Evolutionary conservation across 2,797 vertebrate species (phyloP), one percentile per base, ranked within the genome.

Genomic region (Yasuhikotakia modesta): DNA sequence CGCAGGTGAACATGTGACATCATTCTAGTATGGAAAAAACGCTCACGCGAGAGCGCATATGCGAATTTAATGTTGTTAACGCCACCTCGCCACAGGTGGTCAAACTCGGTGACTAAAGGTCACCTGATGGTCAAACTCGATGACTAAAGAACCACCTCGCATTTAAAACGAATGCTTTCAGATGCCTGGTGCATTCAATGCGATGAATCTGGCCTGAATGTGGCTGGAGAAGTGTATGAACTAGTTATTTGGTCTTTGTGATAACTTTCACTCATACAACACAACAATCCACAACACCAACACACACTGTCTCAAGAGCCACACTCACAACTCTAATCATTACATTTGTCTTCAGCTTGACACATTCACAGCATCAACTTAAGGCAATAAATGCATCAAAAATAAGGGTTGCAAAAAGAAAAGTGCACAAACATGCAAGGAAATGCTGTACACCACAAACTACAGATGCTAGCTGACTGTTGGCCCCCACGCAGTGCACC

Each of bases 321-420:
- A 69, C 63, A 5, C 75, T 70, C 46, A 72, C 46, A 77, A 17
- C 12, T 10, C 8, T 43, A 43, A 71, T 60, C 11, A 17, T 65
- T 64, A 52, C 39, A 67, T 53, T 55, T 63, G 14, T 27, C 45
- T 24, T 16, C 45, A 53, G 80, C 73, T 75, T 81, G 76, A 89
- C 82, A 86, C 84, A 69, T 87, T 90, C 87, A 88, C 86, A 88
- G 83, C 81, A 89, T 86, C 52, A 48, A 66, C 75, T 85, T 91
- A 92, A 93, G 92, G 91, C 92, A 88, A 89, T 64, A 67, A 82
- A 83, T 84, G 83, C 73, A 79, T 27, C 27, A 27, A 83, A 74
- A 83, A 70, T 52, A 79, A 45, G 27, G 60, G 55, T 21, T 17
- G 24, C 35, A 53, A 12, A 68, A 64, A 5, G 58, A 43, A 67